Evolutionary conservation across 2,888 invertebrate species (phyloP).

Genomic region (Andrena chrysosceles): DNA sequence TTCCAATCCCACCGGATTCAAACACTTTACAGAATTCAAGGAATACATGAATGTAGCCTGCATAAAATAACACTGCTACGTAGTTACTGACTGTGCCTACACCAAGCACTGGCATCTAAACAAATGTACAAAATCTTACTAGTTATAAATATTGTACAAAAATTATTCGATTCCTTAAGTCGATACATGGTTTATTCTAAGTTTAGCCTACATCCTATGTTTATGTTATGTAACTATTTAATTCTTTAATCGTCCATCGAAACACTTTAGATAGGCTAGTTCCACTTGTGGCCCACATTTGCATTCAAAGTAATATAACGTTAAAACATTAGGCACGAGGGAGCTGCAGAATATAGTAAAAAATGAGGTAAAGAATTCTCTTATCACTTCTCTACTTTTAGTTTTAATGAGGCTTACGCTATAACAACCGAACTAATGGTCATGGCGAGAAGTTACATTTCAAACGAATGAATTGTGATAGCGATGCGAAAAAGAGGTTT

Average conservation of each 20-base stretch:
- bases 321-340: constrained; percentile 52
- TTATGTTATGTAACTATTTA: constrained; percentile 15
- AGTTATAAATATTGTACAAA: constrained; percentile 61
- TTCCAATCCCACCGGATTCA: constrained; percentile 95
- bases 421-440: constrained; percentile 17
- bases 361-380: background rate
- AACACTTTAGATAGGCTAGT: constrained; percentile 16
- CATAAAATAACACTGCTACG: constrained; percentile 86
- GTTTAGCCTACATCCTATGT: constrained; percentile 15
- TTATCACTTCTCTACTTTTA: background rate
- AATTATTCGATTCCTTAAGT: constrained; percentile 2
- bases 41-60: constrained; percentile 88
- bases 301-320: constrained; percentile 15
- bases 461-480: constrained; percentile 23
- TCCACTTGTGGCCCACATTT: constrained; percentile 46
- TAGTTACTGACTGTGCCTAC: constrained; percentile 79
- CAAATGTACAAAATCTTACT: constrained; percentile 78
- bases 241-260: background rate
- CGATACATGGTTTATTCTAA: constrained; percentile 27
- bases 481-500: background rate
- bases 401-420: background rate
- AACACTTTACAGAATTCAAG: constrained; percentile 90
- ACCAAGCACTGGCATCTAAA: constrained; percentile 82
- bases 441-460: constrained; percentile 1
- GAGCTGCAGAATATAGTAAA: constrained; percentile 49